phyloP scores from a whole-genome alignment of 2,113 vertebrate species.

The Tenebrosternarchus preto region DNA sequence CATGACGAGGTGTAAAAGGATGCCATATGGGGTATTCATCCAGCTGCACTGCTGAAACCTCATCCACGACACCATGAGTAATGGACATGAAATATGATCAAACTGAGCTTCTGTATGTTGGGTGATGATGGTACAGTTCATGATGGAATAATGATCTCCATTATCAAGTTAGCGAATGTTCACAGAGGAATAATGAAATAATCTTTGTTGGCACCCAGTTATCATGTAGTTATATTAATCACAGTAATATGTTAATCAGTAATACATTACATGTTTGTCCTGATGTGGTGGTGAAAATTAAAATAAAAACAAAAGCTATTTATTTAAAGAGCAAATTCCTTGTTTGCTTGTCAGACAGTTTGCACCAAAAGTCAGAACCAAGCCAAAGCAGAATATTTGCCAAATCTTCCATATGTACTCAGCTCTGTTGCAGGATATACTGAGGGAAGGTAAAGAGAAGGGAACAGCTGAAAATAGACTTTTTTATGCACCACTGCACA shows the following conservation, averaged over 20 bases:
- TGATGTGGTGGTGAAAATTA: neutral
- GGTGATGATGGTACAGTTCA: neutral
- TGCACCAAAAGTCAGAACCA: neutral
- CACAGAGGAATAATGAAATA: neutral
- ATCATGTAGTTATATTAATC: too few relatives aligned
- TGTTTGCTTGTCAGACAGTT: neutral
- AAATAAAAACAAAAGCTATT: neutral
- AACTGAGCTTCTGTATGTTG: neutral
- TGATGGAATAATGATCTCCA: neutral
- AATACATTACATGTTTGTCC: neutral
- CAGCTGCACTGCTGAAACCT: conserved; percentile 14
- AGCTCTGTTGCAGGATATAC: neutral
- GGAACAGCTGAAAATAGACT: too few relatives aligned
- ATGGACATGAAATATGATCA: conserved; percentile 23
- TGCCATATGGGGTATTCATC: conserved; percentile 5
- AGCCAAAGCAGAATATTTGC: neutral
- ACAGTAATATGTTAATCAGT: neutral
- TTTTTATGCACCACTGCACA: neutral
- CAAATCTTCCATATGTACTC: neutral
- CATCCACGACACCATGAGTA: neutral
- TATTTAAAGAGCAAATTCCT: neutral
- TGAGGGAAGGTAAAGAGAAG: neutral
- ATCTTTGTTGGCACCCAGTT: too few relatives aligned
- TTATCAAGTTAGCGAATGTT: neutral
- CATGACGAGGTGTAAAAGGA: conserved; percentile 49